Conservation (phyloP, 1,140 invertebrate species). For the Lordiphosa collinella region DNA sequence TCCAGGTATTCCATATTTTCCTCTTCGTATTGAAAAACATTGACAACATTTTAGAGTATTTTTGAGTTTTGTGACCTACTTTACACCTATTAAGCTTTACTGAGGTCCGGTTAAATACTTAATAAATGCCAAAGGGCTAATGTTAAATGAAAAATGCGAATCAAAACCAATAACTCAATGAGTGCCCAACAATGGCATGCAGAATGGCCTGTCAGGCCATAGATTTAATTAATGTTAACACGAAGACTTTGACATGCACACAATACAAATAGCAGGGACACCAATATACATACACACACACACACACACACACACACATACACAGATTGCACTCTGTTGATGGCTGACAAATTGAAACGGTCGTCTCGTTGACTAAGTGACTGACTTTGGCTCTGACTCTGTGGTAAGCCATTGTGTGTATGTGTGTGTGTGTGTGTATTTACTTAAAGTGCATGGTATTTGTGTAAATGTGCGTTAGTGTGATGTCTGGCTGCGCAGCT, state of each 20-base stretch:
- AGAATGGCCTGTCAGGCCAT: conserved; percentile 46
- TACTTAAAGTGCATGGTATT: conserved; percentile 27
- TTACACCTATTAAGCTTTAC: no score
- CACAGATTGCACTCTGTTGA: conserved; percentile 44
- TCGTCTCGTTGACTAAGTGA: conserved; percentile 56
- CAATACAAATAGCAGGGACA: conserved; percentile 54
- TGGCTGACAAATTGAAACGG: conserved; percentile 71
- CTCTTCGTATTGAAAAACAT: no score
- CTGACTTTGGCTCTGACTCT: conserved; percentile 45
- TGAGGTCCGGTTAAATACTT: no score
- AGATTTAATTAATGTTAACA: conserved; percentile 77
- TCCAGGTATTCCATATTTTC: no score
- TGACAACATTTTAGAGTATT: no score
- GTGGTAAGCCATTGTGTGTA: conserved; percentile 2
- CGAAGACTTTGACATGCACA: conserved; percentile 71
- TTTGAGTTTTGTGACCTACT: no score
- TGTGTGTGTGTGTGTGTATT: conserved; percentile 10
- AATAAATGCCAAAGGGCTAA: background rate
- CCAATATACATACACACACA: conserved; percentile 7
- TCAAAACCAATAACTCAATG: conserved; percentile 42
- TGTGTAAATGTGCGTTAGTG: conserved; percentile 8
- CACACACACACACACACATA: conserved; percentile 1
- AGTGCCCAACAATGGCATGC: background rate
- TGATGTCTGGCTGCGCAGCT: conserved; percentile 44
- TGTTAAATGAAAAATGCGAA: conserved; percentile 38